Evolutionary conservation across 2,113 vertebrate species (phyloP), one percentile per base, ranked within the genome.

Genomic region (Planiliza haematocheilus): DNA sequence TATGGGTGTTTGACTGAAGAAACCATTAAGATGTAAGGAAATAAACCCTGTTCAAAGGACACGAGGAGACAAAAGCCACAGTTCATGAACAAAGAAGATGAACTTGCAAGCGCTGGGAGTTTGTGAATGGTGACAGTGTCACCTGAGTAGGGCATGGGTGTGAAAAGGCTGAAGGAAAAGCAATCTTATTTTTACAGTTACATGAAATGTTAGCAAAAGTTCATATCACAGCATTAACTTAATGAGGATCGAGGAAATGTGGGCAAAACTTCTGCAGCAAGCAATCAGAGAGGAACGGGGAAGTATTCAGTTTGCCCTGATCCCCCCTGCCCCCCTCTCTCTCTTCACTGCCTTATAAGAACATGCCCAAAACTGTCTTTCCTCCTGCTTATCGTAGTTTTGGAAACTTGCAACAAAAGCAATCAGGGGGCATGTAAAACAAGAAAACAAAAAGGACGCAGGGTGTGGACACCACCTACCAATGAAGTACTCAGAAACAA

Each of bases 391-490:
- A 5, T 30, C 14, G 70, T 16, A 10, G 5, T 36, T 24, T 18
- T 45, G 7, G 11, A 38, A 70, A 10, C 13, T 0, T 45, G 8
- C 6, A 43, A 61, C 13, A 52, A 53, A 51, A 41, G 10, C 6
- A 21, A 11, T 6, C 1, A 20, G 14, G 65, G 13, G 34, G 55
- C 37, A 45, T n/a, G 3, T 6, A 69, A 6, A 50, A 45, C 10
- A 67, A 42, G 0, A 58, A 17, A 50, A 49, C 56, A 56, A 57
- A 58, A 61, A 20, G 16, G 18, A 66, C 34, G 37, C 1, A 70
- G 74, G 91, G 90, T 79, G 88, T 89, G 90, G 21, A 81, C 53
- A 7, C 10, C 53, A 50, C 20, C 71, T 72, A 56, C 16, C 2
- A 55, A 34, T 17, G 8, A 12, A 24, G 13, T 4, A 49, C 38